A percentile compares a stretch with the other conserved stretches of the same genome.
These are phyloP conservation scores for Elgonia sp. DNA, from an alignment of 2,888 invertebrate species.

Conservation along the genomic window DNA sequence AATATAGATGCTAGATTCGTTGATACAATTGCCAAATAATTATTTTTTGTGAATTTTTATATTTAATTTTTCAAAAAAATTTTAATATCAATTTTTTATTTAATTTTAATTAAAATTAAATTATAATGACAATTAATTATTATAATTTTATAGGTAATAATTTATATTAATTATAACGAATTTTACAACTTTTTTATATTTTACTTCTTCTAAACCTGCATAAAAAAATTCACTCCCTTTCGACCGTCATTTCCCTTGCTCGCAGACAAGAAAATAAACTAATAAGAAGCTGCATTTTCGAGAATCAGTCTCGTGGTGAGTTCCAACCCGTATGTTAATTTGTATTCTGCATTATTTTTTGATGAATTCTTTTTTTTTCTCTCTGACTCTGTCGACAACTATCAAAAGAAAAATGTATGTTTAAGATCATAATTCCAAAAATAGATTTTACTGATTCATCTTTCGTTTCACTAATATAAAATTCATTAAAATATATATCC, in stretches of 20 bases:
- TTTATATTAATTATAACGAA: background rate
- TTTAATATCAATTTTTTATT: too few relatives aligned
- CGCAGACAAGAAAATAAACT: constrained; percentile 54
- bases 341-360: constrained; percentile 53
- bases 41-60: background rate
- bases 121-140: too few relatives aligned
- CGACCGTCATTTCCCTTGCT: constrained; percentile 13
- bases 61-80: too few relatives aligned
- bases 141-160: background rate
- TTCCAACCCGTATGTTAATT: constrained; percentile 48
- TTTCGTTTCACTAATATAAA: background rate
- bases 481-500: too few relatives aligned
- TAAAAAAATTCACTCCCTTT: constrained; percentile 29
- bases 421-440: constrained; percentile 27
- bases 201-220: background rate
- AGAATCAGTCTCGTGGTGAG: constrained; percentile 45
- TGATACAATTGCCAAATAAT: background rate
- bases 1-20: background rate
- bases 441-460: background rate
- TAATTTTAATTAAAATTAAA: too few relatives aligned
- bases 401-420: constrained; percentile 18
- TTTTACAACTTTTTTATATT: background rate
- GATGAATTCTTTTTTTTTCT: constrained; percentile 21
- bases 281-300: constrained; percentile 49
- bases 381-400: constrained; percentile 21